Evolutionary conservation across 1,140 invertebrate genomes (phyloP).

Genomic region (Lineus longissimus): DNA sequence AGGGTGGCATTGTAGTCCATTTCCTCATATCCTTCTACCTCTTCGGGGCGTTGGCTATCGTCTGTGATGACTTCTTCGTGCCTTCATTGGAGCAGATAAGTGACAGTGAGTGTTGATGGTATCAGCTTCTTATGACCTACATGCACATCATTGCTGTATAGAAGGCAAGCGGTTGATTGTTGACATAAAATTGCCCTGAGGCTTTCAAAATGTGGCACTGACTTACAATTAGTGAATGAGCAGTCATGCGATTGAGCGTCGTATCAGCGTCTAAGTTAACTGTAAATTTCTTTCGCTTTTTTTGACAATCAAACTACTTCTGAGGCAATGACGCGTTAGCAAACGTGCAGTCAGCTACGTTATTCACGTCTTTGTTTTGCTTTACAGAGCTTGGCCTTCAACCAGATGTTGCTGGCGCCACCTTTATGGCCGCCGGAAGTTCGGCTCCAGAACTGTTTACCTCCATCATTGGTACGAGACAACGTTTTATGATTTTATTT

Average conservation of each 20-base stretch:
- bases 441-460: conserved; percentile 92
- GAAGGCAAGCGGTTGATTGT: too few relatives aligned
- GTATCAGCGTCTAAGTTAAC: too few relatives aligned
- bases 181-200: too few relatives aligned
- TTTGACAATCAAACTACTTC: too few relatives aligned
- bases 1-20: conserved; percentile 54
- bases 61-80: conserved; percentile 53
- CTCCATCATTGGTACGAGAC: conserved; percentile 83
- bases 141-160: background rate
- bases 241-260: too few relatives aligned
- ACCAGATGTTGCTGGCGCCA: conserved; percentile 56
- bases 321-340: too few relatives aligned
- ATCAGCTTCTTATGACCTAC: background rate
- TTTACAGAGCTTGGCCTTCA: too few relatives aligned
- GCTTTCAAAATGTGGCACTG: too few relatives aligned
- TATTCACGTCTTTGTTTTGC: too few relatives aligned
- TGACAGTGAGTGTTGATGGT: conserved; percentile 33
- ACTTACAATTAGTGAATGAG: too few relatives aligned
- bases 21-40: conserved; percentile 53
- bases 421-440: conserved; percentile 68
- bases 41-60: conserved; percentile 49
- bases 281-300: too few relatives aligned
- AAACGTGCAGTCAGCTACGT: too few relatives aligned
- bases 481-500: background rate
- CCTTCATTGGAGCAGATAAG: conserved; percentile 43